Conservation (phyloP, 2,888 invertebrate species). For the Cheilosia soror region DNA sequence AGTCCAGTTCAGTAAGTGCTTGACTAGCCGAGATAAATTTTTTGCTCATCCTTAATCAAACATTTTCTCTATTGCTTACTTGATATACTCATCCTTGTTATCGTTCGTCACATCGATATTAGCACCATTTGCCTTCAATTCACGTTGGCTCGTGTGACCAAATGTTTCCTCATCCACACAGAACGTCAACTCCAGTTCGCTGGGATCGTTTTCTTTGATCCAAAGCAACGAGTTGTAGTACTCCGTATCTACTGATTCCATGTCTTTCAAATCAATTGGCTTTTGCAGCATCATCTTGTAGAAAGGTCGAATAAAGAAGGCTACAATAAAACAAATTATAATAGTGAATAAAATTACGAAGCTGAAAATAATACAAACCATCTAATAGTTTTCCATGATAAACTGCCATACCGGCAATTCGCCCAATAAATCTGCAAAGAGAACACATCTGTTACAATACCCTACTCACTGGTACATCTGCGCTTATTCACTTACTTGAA, state of each 20-base stretch:
- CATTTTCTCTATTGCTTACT: conserved; percentile 85
- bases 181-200: conserved; percentile 96
- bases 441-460: background rate
- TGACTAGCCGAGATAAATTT: too few species aligned
- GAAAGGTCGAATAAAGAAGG: conserved; percentile 99
- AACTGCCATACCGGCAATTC: conserved; percentile 99
- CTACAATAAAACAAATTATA: conserved; percentile 84
- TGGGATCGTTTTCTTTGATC: conserved; percentile 95
- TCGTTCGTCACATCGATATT: conserved; percentile 95
- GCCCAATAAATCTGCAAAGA: conserved; percentile 91
- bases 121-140: conserved; percentile 95
- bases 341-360: background rate
- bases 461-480: too few species aligned
- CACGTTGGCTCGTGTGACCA: conserved; percentile 96
- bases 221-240: conserved; percentile 97
- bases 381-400: conserved; percentile 99
- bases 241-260: conserved; percentile 99
- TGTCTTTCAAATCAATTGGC: conserved; percentile 96
- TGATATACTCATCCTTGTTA: conserved; percentile 98
- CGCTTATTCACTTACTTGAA: conserved; percentile 87
- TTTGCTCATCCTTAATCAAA: background rate
- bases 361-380: conserved; percentile 85
- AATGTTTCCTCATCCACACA: conserved; percentile 98
- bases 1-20: too few species aligned
- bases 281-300: conserved; percentile 99